Base-by-base conservation (phyloP, 1,140 invertebrate genomes). In the Monomorium pharaonis region DNA sequence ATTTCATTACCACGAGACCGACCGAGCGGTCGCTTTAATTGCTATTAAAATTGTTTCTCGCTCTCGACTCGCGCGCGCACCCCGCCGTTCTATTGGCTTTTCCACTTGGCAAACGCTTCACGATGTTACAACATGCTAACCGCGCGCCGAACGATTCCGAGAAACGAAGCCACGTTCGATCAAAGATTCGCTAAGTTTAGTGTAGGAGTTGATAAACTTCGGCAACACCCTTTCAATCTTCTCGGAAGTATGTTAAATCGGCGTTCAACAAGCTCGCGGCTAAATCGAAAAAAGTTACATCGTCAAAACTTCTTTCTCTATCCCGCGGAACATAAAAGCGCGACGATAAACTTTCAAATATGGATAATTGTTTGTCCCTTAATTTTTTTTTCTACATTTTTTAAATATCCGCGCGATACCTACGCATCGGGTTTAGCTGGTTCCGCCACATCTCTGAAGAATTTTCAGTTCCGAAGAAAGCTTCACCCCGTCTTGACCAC, bases 1-100 rank as follows among this genome's bases (percentile, higher is more conserved):
- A 92, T 92, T 92, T 92, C 91, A 92, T 93, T 92, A 92, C 27
- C 91, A 90, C 88, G 84, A 84, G 89, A 87, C n/a, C 85, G 37
- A 58, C 90, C 88, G 91, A 90, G 87, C n/a, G n/a, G n/a, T 84
- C 80, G 42, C 80, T 87, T 92, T 92, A 89, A 89, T 92, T 90
- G 83, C 92, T 92, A 93, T 93, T 93, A 89, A 86, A 89, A 89
- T 87, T 67, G 24, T 58, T 27, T 10, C 42, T 65, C 63, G 60
- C n/a, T n/a, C n/a, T 33, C 37, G 42, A 18, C 60, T 1, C 37
- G 33, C 21, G n/a, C 33, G 3, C 7, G 16, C 21, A 67, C 14
- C 10, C n/a, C 62, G 10, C 77, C n/a, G 37, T 7, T 10, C 42
- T 42, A 54, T 88, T 62, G 69, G 81, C 24, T 24, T 60, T 77